phyloP scores from a whole-genome alignment of 2,797 vertebrate genomes.

The Rhinatrema bivittatum region DNA sequence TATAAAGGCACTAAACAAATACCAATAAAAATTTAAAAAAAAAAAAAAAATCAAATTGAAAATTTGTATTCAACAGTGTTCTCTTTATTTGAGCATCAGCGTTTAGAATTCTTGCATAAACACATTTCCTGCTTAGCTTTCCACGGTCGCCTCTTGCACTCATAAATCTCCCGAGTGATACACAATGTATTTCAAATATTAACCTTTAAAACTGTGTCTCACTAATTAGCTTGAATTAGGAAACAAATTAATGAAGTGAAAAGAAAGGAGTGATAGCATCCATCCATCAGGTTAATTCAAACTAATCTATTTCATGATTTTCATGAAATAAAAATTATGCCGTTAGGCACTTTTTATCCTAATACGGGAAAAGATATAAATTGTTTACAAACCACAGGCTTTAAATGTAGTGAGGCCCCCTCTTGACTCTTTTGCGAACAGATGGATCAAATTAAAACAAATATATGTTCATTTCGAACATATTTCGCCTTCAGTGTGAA shows the following conservation, averaged over 20 bases:
- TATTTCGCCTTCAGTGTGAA: conserved; percentile 60
- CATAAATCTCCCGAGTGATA: conserved; percentile 13
- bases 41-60: too few species aligned
- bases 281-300: conserved; percentile 38
- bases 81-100: too few species aligned
- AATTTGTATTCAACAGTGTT: too few species aligned
- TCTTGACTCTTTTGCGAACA: conserved; percentile 50
- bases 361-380: conserved; percentile 51
- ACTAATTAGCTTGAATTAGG: conserved; percentile 51
- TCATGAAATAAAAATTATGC: conserved; percentile 47
- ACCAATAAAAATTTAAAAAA: too few species aligned
- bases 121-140: too few species aligned
- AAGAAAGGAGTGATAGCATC: conserved; percentile 27
- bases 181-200: conserved; percentile 25
- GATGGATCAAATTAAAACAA: conserved; percentile 59
- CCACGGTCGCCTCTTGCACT: too few species aligned
- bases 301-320: conserved; percentile 44
- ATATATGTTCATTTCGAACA: conserved; percentile 44
- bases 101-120: too few species aligned
- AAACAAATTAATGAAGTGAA: conserved; percentile 56
- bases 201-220: conserved; percentile 34
- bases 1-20: too few species aligned
- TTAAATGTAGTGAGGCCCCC: conserved; percentile 47
- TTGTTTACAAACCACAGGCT: conserved; percentile 56
- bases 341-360: conserved; percentile 55